Conservation (phyloP, 2,113 vertebrate genomes). For the Ophthalmolycus amberensis region DNA sequence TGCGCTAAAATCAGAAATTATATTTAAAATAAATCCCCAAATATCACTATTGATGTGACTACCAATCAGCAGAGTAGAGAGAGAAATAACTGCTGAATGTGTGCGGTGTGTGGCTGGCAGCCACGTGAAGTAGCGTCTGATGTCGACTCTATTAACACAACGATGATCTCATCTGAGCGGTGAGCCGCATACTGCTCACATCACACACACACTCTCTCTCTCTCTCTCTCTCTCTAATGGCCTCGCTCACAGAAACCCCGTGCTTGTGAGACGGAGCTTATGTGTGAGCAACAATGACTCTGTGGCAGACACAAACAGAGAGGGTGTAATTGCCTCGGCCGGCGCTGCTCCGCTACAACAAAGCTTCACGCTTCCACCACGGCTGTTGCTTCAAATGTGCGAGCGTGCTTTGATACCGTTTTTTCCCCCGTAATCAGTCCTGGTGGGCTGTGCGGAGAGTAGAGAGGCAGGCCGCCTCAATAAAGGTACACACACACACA, state of each 20-base stretch:
- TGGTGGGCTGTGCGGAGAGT: slow-evolving; percentile 7
- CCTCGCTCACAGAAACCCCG: slow-evolving; percentile 5
- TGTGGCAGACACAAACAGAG: slow-evolving; percentile 46
- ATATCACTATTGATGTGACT: background rate
- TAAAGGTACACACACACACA: slow-evolving; percentile 13
- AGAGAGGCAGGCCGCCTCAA: slow-evolving; percentile 30
- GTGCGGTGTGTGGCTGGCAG: slow-evolving; percentile 48
- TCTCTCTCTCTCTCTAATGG: background rate
- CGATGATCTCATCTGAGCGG: slow-evolving; percentile 69
- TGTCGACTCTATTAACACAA: slow-evolving; percentile 52
- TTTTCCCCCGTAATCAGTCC: slow-evolving; percentile 30
- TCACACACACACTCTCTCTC: background rate
- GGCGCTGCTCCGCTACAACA: slow-evolving; percentile 47
- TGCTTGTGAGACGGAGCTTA: slow-evolving; percentile 12
- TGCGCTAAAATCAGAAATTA: too few species aligned
- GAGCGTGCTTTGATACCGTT: slow-evolving; percentile 35
- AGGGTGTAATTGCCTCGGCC: slow-evolving; percentile 55
- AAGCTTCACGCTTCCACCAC: slow-evolving; percentile 34
- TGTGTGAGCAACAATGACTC: slow-evolving; percentile 35
- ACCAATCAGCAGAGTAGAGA: background rate
- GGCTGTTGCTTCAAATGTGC: slow-evolving; percentile 45
- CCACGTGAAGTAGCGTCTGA: slow-evolving; percentile 61
- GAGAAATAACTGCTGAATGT: slow-evolving; percentile 30
- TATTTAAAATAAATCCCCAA: background rate
- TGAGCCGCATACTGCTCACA: slow-evolving; percentile 42